Conservation (phyloP, 2,113 vertebrate species). For the Athene noctua region DNA sequence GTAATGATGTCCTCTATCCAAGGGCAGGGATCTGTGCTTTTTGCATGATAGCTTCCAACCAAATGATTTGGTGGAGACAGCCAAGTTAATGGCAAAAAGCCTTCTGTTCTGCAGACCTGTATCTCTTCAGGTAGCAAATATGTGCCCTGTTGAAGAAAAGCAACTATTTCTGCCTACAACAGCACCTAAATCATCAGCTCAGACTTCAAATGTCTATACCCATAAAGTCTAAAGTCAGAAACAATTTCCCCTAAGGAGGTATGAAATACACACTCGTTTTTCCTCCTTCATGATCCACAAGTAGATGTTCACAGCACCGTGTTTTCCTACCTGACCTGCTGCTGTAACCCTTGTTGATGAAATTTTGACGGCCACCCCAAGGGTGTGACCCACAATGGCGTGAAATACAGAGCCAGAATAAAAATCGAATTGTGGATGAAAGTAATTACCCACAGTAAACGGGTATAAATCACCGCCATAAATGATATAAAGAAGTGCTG, state of each 20-base stretch:
- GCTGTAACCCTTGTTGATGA: neutral
- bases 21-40: conserved; percentile 50
- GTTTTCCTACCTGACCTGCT: neutral
- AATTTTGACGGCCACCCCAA: neutral
- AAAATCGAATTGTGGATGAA: neutral
- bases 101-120: neutral
- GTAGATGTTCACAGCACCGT: neutral
- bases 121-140: neutral
- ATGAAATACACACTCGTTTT: neutral
- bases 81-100: neutral
- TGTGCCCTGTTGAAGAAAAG: neutral
- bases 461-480: too few species aligned
- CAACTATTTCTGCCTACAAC: neutral
- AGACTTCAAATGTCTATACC: neutral
- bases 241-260: neutral
- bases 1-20: conserved; percentile 44
- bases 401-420: neutral
- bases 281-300: neutral
- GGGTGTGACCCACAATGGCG: conserved; percentile 40
- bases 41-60: conserved; percentile 19
- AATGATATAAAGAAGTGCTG: neutral
- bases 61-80: neutral
- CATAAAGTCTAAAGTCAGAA: neutral
- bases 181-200: neutral
- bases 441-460: too few species aligned